Base-by-base conservation (phyloP, 2,113 vertebrate genomes). In the Psilopogon haemacephalus region DNA sequence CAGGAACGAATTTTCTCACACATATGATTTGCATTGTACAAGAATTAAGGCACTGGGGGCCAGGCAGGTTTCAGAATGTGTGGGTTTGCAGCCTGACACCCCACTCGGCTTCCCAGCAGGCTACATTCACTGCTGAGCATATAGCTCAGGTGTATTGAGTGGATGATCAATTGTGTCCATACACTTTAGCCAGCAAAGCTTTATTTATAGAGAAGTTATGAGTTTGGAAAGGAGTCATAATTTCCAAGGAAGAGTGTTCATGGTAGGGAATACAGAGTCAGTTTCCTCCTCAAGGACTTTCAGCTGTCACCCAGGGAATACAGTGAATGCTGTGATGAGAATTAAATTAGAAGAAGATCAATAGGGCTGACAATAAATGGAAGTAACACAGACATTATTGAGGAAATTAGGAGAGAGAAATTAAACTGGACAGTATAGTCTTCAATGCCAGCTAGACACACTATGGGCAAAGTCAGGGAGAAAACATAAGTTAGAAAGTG, bases 311-410 rank as follows among this genome's bases (percentile, higher is more conserved):
- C 60, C 5, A 69, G 84, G 85, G 93, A 96, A 95, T 95, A 93
- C 89, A 94, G 92, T 95, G 93, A 94, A 86, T 62, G 71, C 78
- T 84, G 92, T 94, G 94, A 96, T 95, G 93, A 93, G 93, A 97
- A 97, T 97, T 97, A 96, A 93, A 95, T 97, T 95, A 96, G 95
- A 97, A 94, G 82, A 92, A 89, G 95, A 96, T 97, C 97, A 95
- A 97, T 97, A 96, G 89, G 92, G 75, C 81, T 96, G 96, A 96
- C 95, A 97, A 95, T 97, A 97, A 97, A 97, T 96, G 94, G 88
- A 95, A 97, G 94, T 91, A 96, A 94, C 95, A 96, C 72, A 94
- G 96, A 94, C 96, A 93, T 97, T 96, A 96, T 95, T 95, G 97
- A 95, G 94, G 75, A 96, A 85, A 97, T 96, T 95, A 96, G 92